Evolutionary conservation across 2,113 vertebrate genomes (phyloP).

Genomic region (Delphinapterus leucas): DNA sequence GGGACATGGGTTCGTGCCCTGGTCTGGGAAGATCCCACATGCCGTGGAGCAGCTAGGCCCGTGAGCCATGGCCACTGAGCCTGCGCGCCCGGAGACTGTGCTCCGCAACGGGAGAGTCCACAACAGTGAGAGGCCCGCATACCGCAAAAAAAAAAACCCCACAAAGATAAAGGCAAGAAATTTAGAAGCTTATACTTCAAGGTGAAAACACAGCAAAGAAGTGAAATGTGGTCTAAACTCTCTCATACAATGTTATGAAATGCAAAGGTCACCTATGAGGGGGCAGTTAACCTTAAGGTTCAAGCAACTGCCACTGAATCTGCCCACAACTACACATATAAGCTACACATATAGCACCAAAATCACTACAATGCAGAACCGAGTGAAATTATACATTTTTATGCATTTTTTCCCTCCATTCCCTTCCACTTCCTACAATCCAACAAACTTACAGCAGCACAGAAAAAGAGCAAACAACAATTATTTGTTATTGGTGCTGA

Average conservation of each 20-base stretch:
- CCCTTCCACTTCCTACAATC: background rate
- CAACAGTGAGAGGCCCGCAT: too few relatives aligned
- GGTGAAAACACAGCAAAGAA: background rate
- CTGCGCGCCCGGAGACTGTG: too few relatives aligned
- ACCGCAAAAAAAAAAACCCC: too few relatives aligned
- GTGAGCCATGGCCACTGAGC: too few relatives aligned
- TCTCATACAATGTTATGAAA: background rate
- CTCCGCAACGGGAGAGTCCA: too few relatives aligned
- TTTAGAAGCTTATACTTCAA: background rate
- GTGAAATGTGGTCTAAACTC: background rate
- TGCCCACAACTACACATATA: background rate
- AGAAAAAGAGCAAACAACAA: background rate
- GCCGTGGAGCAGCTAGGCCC: too few relatives aligned
- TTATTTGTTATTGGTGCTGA: background rate
- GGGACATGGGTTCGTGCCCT: too few relatives aligned
- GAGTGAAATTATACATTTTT: background rate
- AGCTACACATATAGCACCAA: background rate
- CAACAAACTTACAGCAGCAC: background rate
- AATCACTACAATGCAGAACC: background rate
- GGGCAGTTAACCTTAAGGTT: background rate
- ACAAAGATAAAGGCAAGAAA: background rate
- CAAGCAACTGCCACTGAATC: background rate
- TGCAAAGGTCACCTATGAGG: background rate
- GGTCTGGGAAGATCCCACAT: too few relatives aligned
- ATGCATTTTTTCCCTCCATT: background rate